Evolutionary conservation across 2,888 invertebrate species (phyloP), one percentile per base, ranked within the genome.

Genomic region (Xanthorhoe spadicearia): DNA sequence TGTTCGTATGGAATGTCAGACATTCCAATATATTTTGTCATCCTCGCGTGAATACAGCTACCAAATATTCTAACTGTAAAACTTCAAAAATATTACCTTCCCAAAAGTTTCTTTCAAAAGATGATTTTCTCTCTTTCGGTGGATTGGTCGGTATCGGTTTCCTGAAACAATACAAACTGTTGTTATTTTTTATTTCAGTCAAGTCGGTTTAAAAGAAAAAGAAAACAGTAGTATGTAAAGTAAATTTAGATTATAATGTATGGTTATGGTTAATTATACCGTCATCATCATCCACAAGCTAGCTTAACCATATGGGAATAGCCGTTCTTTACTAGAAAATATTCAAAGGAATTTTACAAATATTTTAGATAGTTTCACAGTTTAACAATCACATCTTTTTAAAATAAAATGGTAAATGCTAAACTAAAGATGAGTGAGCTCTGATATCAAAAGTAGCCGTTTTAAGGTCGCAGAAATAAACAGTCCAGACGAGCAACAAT

Each of bases 71-170:
- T 43, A 13, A 43, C 38, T 43, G 15, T 17, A 17, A 48, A 51
- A 38, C 1, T 23, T 15, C 1, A 23, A 59, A 43, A 15, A 38
- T 15, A 52, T 59, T 73, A 93, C 92, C 92, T 80, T 92, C 92
- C 92, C 92, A 93, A 78, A 89, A 92, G 78, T 66, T 85, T 68
- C 86, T 83, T 73, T 90, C 90, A 69, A 83, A 91, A 19, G 86
- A 80, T 46, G 86, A 72, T 81, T 92, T 92, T 77, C 86, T 85
- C 61, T 87, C 84, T 71, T 81, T 85, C 78, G 84, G 81, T 77
- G 89, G 85, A 77, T 81, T 82, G 61, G 79, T 79, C 49, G 82
- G 77, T 59, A 75, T 77, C 58, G 85, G 83, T 85, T 91, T 91
- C 75, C 92, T 92, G 89, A 64, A 92, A 92, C 73, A 83, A 86